Percentiles rank a stretch among this genome's conserved stretches.
Conservation (phyloP, 2,888 invertebrate species). For the Agrenia bidenticulata region DNA sequence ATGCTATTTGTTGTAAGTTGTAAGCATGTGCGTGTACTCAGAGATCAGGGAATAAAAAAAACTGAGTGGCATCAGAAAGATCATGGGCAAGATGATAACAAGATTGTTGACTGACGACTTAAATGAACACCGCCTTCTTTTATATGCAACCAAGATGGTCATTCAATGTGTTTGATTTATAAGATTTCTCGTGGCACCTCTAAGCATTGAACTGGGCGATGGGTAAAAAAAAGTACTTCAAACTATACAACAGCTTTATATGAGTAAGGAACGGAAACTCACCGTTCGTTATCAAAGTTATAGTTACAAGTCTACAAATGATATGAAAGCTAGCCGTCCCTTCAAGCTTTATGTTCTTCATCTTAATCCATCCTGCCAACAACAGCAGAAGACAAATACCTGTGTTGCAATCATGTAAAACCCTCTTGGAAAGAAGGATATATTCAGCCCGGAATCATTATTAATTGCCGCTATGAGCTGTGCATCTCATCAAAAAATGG, state of each 20-base stretch:
- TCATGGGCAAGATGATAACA: constrained; percentile 52
- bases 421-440: constrained; percentile 1
- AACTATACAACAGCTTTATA: no score
- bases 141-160: constrained; percentile 47
- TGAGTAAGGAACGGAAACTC: no score
- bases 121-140: constrained; percentile 53
- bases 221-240: constrained; percentile 2
- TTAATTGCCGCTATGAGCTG: constrained; percentile 11
- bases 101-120: constrained; percentile 53
- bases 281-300: no score
- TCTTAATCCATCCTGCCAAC: constrained; percentile 9
- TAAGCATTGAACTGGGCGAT: constrained; percentile 1
- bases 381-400: constrained; percentile 6
- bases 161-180: constrained; percentile 43
- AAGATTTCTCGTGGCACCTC: constrained; percentile 11
- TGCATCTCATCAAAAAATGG: constrained; percentile 5
- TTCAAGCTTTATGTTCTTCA: background rate
- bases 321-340: background rate
- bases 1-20: no score
- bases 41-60: constrained; percentile 4
- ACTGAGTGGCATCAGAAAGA: constrained; percentile 51
- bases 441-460: constrained; percentile 7
- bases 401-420: constrained; percentile 2
- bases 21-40: no score
- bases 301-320: no score